A percentile compares a stretch with the other conserved stretches of the same genome.
Evolutionary conservation across 2,888 invertebrate species (phyloP).

Genomic region (Netelia melanura): DNA sequence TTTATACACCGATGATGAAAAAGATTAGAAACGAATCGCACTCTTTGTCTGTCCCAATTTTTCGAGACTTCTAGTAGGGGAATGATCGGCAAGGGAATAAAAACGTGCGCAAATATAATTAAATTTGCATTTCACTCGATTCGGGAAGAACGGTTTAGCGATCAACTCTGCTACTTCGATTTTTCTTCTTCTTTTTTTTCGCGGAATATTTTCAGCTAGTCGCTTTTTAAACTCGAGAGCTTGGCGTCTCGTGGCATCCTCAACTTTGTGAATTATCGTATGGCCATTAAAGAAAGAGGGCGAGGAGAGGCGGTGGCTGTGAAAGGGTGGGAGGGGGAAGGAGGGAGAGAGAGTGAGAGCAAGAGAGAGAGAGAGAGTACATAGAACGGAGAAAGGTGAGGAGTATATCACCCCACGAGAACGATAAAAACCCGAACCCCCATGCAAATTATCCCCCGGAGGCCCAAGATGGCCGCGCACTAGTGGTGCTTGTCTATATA

Average conservation of each 20-base stretch:
- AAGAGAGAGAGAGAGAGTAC: background rate
- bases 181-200: slow-evolving; percentile 20
- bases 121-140: slow-evolving; percentile 79
- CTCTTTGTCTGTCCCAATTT: slow-evolving; percentile 74
- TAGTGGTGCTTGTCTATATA: slow-evolving; percentile 1
- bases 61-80: slow-evolving; percentile 74
- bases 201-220: slow-evolving; percentile 15
- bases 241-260: slow-evolving; percentile 11
- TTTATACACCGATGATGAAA: background rate
- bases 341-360: slow-evolving; percentile 22
- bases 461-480: slow-evolving; percentile 44
- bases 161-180: background rate
- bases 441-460: slow-evolving; percentile 65
- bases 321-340: background rate
- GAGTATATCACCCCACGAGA: slow-evolving; percentile 49
- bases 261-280: slow-evolving; percentile 63
- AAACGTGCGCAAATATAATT: slow-evolving; percentile 74
- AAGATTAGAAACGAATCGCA: slow-evolving; percentile 51
- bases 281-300: slow-evolving; percentile 63
- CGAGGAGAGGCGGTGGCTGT: slow-evolving; percentile 11
- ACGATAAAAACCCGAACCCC: slow-evolving; percentile 62
- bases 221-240: slow-evolving; percentile 44
- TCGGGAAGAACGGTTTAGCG: slow-evolving; percentile 1
- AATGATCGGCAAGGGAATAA: slow-evolving; percentile 72
- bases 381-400: slow-evolving; percentile 33